These are phyloP conservation scores for Perizoma flavofasciatum DNA, from an alignment of 2,888 invertebrate species.

Conservation along the genomic window DNA sequence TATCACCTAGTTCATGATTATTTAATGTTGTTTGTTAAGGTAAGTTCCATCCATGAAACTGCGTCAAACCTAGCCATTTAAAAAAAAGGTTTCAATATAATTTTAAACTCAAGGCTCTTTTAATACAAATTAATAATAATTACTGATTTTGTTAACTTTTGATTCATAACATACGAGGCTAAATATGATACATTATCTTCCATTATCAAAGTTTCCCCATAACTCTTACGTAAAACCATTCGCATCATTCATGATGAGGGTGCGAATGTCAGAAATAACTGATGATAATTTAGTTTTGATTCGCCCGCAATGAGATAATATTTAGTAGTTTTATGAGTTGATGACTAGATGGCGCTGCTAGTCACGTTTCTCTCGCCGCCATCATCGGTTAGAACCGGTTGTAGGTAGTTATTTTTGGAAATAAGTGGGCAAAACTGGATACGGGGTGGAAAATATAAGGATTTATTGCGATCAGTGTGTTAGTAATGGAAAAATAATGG, in stretches of 20 bases:
- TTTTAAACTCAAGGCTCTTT: too few species aligned
- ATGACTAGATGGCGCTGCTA: slow-evolving; percentile 56
- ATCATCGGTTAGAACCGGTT: slow-evolving; percentile 33
- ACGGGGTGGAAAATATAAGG: slow-evolving; percentile 54
- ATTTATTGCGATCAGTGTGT: slow-evolving; percentile 54
- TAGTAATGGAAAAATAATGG: slow-evolving; percentile 59
- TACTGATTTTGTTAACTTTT: background rate
- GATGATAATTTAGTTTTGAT: slow-evolving; percentile 81
- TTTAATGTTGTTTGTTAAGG: too few species aligned
- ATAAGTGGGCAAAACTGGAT: slow-evolving; percentile 42
- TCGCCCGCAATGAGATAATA: slow-evolving; percentile 68
- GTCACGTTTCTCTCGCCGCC: slow-evolving; percentile 27
- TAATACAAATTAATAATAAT: background rate
- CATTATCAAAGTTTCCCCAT: slow-evolving; percentile 60
- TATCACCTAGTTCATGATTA: too few species aligned
- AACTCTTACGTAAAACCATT: slow-evolving; percentile 53
- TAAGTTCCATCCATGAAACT: too few species aligned
- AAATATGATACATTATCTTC: background rate
- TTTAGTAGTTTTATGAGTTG: slow-evolving; percentile 71
- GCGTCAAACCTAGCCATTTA: too few species aligned
- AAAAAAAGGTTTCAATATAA: too few species aligned
- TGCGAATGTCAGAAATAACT: slow-evolving; percentile 72
- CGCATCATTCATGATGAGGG: slow-evolving; percentile 69
- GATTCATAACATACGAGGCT: background rate
- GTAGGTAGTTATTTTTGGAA: slow-evolving; percentile 40